Evolutionary conservation across 2,888 invertebrate species (phyloP).

Genomic region (Steinernema carpocapsae): DNA sequence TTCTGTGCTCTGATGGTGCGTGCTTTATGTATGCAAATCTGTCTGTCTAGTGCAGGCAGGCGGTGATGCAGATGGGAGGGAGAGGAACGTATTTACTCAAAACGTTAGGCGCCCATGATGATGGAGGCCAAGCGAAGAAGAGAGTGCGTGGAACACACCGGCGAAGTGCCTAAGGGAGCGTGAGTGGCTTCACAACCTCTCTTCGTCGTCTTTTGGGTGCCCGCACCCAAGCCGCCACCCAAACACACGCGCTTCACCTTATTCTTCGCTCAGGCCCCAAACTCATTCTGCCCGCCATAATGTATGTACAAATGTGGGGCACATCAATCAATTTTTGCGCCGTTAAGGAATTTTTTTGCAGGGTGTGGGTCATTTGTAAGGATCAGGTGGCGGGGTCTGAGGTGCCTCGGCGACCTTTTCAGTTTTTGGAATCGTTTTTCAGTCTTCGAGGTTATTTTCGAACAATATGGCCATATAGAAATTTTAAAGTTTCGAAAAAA

Average conservation of each 20-base stretch:
- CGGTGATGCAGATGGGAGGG: not conserved
- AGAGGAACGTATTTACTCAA: not conserved
- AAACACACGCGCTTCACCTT: too few species aligned
- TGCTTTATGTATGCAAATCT: slow-evolving; percentile 25
- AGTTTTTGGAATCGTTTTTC: too few species aligned
- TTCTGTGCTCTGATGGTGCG: slow-evolving; percentile 17
- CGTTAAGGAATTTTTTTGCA: too few species aligned
- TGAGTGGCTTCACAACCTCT: not conserved
- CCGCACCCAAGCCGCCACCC: too few species aligned
- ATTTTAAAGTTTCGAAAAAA: too few species aligned
- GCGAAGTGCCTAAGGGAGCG: slow-evolving; percentile 13
- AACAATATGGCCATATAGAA: too few species aligned
- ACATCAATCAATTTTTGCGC: slow-evolving; percentile 31
- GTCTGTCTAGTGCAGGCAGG: not conserved
- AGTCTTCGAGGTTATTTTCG: too few species aligned
- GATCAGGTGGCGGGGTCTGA: too few species aligned
- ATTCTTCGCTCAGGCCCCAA: not conserved
- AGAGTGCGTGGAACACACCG: not conserved
- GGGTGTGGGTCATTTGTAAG: too few species aligned
- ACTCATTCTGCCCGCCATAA: slow-evolving; percentile 19
- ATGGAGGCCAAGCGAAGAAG: not conserved
- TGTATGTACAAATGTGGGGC: slow-evolving; percentile 23
- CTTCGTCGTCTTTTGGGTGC: not conserved
- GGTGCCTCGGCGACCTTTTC: too few species aligned
- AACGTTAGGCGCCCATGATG: not conserved